phyloP scores from a whole-genome alignment of 2,797 vertebrate genomes.

The Threskiornis aethiopicus region DNA sequence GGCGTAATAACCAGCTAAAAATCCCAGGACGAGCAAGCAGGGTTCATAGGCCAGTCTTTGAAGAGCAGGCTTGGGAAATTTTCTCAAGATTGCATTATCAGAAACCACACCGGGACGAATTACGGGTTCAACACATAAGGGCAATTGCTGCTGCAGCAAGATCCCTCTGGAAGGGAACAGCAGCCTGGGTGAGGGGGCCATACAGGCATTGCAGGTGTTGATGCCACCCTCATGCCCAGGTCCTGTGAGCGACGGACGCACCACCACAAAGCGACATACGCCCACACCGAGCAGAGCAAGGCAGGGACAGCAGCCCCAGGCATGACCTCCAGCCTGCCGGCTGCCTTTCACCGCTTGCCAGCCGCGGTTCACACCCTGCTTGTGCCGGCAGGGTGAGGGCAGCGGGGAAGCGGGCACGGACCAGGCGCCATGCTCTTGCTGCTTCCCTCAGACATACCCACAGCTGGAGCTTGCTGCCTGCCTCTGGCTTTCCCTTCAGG shows the following conservation, averaged over 20 bases:
- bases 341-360: background rate
- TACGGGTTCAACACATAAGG: accelerated
- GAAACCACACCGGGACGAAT: accelerated
- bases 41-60: background rate
- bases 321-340: background rate
- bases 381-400: background rate
- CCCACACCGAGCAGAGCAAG: accelerated
- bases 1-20: background rate
- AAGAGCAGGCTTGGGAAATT: background rate
- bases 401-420: background rate
- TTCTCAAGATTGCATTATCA: background rate
- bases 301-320: accelerated
- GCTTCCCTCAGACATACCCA: background rate
- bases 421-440: too few relatives aligned
- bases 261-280: accelerated
- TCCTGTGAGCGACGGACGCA: accelerated
- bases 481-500: background rate
- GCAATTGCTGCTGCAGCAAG: accelerated
- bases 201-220: accelerated
- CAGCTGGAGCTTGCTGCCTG: too few relatives aligned
- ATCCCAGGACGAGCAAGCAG: background rate
- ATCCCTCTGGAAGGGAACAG: background rate
- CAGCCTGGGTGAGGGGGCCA: too few relatives aligned
- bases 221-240: background rate
- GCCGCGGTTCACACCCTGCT: background rate